A percentile compares a stretch with the other conserved stretches of the same genome.
Conservation (phyloP, 2,113 vertebrate genomes). For the Phyllopteryx taeniolatus region DNA sequence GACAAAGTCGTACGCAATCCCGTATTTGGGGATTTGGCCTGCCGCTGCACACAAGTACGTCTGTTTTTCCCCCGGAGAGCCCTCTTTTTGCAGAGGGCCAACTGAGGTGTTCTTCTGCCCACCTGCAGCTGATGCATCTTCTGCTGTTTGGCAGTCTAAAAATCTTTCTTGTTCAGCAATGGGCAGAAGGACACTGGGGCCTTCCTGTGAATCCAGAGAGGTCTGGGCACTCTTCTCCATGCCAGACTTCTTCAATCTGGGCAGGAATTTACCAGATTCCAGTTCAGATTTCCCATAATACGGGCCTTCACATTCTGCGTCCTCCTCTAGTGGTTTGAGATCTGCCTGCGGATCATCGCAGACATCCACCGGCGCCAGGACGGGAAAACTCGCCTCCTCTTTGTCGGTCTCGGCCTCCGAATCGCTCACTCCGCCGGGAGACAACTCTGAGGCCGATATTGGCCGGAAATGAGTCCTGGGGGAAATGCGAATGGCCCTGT, state of each 20-base stretch:
- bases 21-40: slow-evolving; percentile 77
- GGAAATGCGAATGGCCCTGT: slow-evolving; percentile 96
- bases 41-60: slow-evolving; percentile 79
- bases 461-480: slow-evolving; percentile 98
- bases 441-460: slow-evolving; percentile 95
- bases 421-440: slow-evolving; percentile 90
- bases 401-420: slow-evolving; percentile 96
- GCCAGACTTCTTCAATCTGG: slow-evolving; percentile 93
- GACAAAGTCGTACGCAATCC: slow-evolving; percentile 79
- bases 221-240: slow-evolving; percentile 99
- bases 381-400: slow-evolving; percentile 82
- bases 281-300: slow-evolving; percentile 97
- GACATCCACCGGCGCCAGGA: slow-evolving; percentile 79
- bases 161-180: slow-evolving; percentile 79
- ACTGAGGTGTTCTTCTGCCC: slow-evolving; percentile 64
- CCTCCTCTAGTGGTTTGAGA: slow-evolving; percentile 96
- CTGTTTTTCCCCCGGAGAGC: slow-evolving; percentile 77
- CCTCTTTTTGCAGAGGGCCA: slow-evolving; percentile 78
- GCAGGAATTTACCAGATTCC: slow-evolving; percentile 96
- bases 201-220: slow-evolving; percentile 97
- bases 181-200: slow-evolving; percentile 77
- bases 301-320: slow-evolving; percentile 94
- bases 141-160: slow-evolving; percentile 81
- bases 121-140: slow-evolving; percentile 66
- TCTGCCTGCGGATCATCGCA: slow-evolving; percentile 95